A percentile compares a stretch with the other conserved stretches of the same genome.
Evolutionary conservation across 2,113 vertebrate species (phyloP).

Genomic region (Tetrax tetrax): DNA sequence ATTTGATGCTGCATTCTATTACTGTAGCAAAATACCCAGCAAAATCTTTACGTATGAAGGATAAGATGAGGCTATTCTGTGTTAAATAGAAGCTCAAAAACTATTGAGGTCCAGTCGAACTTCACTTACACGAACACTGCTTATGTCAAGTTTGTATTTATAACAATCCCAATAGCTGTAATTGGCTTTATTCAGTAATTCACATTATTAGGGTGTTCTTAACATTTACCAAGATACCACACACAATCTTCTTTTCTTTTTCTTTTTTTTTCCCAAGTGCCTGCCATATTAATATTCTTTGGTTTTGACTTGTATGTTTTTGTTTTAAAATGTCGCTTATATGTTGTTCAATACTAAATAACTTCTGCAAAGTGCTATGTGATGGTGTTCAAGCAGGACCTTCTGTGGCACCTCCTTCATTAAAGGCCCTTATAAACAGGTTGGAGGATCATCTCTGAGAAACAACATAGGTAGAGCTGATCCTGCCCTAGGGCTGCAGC

Average conservation of each 20-base stretch:
- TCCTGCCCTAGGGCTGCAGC: conserved; percentile 37
- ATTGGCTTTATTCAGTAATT: neutral
- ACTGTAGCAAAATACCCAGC: neutral
- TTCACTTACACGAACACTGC: neutral
- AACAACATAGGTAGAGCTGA: conserved; percentile 17
- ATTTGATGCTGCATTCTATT: neutral
- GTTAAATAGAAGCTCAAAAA: neutral
- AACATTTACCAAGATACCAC: neutral
- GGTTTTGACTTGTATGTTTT: neutral
- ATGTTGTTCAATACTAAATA: neutral
- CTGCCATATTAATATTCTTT: neutral
- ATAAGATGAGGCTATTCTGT: neutral
- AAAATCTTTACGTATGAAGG: neutral
- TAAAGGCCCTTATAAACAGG: neutral
- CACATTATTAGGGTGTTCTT: neutral
- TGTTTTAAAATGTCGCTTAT: neutral
- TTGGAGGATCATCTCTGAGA: neutral
- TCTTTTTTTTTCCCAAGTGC: accelerated
- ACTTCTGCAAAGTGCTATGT: neutral
- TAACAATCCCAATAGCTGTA: neutral
- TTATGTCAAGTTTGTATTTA: neutral
- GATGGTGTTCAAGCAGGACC: neutral
- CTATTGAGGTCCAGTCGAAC: neutral
- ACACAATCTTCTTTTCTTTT: neutral
- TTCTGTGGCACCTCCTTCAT: conserved; percentile 17